Evolutionary conservation across 1,140 invertebrate species (phyloP).

Genomic region (Sycobia sp.): DNA sequence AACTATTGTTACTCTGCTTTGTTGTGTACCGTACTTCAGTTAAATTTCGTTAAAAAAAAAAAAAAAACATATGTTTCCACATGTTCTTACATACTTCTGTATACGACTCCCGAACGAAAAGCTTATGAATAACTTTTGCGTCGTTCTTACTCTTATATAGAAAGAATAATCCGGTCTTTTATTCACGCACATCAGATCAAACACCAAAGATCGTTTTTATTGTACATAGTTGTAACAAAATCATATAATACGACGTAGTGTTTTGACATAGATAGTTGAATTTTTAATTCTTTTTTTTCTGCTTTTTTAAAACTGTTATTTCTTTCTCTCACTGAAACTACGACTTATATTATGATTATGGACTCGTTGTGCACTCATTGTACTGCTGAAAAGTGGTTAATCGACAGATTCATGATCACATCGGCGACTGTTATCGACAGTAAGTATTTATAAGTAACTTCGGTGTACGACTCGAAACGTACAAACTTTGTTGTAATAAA

Average conservation of each 20-base stretch:
- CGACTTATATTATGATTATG: constrained; percentile 15
- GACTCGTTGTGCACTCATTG: constrained; percentile 21
- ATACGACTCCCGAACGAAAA: constrained; percentile 12
- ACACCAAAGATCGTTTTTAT: constrained; percentile 23
- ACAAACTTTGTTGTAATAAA: constrained; percentile 25
- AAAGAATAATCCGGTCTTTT: constrained; percentile 5
- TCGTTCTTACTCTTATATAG: constrained; percentile 1
- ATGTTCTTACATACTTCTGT: constrained; percentile 25
- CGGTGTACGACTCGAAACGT: constrained; percentile 1
- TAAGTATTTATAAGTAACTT: constrained; percentile 24
- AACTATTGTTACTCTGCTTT: constrained; percentile 14
- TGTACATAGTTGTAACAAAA: constrained; percentile 28
- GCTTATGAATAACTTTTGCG: neutral
- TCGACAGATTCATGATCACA: neutral
- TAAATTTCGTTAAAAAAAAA: constrained; percentile 3
- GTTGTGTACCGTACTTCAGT: constrained; percentile 3
- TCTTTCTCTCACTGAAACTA: constrained; percentile 10
- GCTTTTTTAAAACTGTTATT: constrained; percentile 15
- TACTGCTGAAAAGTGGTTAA: constrained; percentile 20
- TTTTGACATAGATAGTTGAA: constrained; percentile 18
- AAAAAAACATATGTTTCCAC: constrained; percentile 27
- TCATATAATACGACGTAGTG: constrained; percentile 22
- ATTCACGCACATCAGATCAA: constrained; percentile 14
- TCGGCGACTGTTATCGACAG: constrained; percentile 8
- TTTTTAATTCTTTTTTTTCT: neutral